Conservation (phyloP, 2,888 invertebrate species). For the Cybosia mesomella region DNA sequence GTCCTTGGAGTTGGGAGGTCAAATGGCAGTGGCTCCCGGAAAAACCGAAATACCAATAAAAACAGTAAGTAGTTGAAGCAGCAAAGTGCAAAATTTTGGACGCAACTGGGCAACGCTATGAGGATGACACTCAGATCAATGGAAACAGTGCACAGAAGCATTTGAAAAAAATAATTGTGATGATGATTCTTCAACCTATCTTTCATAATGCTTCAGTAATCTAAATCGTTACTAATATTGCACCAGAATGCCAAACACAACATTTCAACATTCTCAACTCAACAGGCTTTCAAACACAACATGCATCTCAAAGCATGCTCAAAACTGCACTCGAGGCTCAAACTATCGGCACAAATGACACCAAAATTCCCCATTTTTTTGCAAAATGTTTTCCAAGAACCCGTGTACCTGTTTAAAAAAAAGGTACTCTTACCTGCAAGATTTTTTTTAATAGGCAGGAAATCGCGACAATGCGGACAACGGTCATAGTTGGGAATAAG, state of each 20-base stretch:
- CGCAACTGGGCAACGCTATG: too few species aligned
- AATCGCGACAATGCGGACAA: conserved; percentile 74
- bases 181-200: background rate
- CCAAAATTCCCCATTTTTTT: conserved; percentile 40
- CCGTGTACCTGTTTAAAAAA: conserved; percentile 62
- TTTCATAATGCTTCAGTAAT: background rate
- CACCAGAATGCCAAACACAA: conserved; percentile 5
- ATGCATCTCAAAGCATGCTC: too few species aligned
- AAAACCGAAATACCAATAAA: too few species aligned
- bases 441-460: conserved; percentile 71
- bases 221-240: conserved; percentile 13
- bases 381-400: conserved; percentile 48
- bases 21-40: too few species aligned
- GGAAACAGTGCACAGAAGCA: too few species aligned
- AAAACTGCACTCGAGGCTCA: conserved; percentile 36
- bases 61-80: too few species aligned
- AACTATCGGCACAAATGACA: conserved; percentile 43
- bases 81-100: too few species aligned
- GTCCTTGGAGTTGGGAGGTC: too few species aligned
- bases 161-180: background rate
- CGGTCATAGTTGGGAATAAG: conserved; percentile 66
- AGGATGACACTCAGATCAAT: too few species aligned
- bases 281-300: too few species aligned
- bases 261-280: background rate
- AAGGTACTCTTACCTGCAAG: conserved; percentile 65